Conservation (phyloP, 2,888 invertebrate species). For the Scrobipalpa costella region DNA sequence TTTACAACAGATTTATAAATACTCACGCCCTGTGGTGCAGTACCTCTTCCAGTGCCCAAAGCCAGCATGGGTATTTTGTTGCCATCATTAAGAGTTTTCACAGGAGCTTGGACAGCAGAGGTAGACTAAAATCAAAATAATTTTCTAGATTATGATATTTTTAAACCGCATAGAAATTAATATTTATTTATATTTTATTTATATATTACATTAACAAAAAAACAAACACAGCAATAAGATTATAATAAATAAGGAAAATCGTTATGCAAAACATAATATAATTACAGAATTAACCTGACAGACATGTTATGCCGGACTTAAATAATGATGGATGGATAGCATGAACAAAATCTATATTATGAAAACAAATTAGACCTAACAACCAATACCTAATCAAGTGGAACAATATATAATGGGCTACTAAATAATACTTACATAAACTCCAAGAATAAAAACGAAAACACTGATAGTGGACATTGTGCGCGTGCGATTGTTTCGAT, state of each 20-base stretch:
- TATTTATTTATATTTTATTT: no score
- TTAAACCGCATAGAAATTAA: not conserved
- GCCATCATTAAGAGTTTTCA: constrained; percentile 64
- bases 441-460: constrained; percentile 23
- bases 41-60: constrained; percentile 72
- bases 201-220: no score
- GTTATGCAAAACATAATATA: not conserved
- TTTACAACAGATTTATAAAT: no score
- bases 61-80: constrained; percentile 68
- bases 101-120: constrained; percentile 49
- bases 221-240: no score
- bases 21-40: constrained; percentile 59
- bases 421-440: constrained; percentile 28
- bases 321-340: no score
- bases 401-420: no score
- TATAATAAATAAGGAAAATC: no score
- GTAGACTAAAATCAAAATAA: constrained; percentile 44
- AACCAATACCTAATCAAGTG: no score
- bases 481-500: not conserved
- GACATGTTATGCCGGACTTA: no score
- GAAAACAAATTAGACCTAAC: no score
- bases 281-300: no score
- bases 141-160: not conserved
- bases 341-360: no score
- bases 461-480: constrained; percentile 6